Evolutionary conservation across 2,113 vertebrate species (phyloP).

Genomic region (Todiramphus chloris): DNA sequence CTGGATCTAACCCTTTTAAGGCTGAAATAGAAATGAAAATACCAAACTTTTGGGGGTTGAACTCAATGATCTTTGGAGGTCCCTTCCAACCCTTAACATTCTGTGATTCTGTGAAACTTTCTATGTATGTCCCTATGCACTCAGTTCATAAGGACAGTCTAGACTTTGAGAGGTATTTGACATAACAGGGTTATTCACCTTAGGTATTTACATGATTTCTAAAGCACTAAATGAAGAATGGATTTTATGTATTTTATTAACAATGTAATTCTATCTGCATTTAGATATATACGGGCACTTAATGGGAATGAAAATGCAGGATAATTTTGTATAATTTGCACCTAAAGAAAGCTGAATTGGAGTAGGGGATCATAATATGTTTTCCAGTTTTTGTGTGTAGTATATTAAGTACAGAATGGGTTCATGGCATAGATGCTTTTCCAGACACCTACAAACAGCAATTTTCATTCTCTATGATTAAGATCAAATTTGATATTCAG

Average conservation of each 20-base stretch:
- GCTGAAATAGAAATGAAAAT: not conserved
- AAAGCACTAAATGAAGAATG: not conserved
- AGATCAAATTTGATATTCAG: not conserved
- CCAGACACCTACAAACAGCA: not conserved
- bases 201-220: not conserved
- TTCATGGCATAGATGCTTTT: not conserved
- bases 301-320: not conserved
- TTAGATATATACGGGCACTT: not conserved
- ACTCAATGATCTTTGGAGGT: too few species aligned
- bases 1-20: slow-evolving; percentile 8
- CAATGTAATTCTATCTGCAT: not conserved
- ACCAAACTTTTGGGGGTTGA: not conserved
- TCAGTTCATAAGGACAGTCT: not conserved
- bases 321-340: not conserved
- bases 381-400: not conserved
- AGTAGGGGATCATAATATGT: not conserved
- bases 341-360: not conserved
- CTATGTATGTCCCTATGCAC: not conserved
- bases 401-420: not conserved
- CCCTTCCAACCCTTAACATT: too few species aligned
- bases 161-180: not conserved
- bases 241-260: not conserved
- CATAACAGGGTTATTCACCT: not conserved
- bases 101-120: not conserved
- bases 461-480: not conserved